These are phyloP conservation scores for Gonatopus flavifemur DNA, from an alignment of 1,140 invertebrate genomes.

Conservation along the genomic window DNA sequence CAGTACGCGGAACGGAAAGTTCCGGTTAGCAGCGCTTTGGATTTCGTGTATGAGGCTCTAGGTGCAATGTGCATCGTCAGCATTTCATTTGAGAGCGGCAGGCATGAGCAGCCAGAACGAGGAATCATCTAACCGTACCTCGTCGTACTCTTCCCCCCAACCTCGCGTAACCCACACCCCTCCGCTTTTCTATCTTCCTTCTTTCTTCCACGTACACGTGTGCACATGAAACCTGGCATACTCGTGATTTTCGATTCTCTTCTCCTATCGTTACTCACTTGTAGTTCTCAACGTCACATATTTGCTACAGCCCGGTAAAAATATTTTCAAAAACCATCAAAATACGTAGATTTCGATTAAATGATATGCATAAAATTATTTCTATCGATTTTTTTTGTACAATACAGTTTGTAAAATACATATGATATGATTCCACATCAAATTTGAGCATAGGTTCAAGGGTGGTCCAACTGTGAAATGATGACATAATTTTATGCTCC, in stretches of 20 bases:
- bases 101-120: slow-evolving; percentile 17
- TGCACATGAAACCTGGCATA: slow-evolving; percentile 20
- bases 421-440: no score
- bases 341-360: not conserved
- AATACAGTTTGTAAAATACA: no score
- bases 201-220: slow-evolving; percentile 24
- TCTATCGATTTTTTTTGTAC: no score
- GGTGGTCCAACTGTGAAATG: no score
- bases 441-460: no score
- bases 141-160: no score
- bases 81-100: slow-evolving; percentile 34
- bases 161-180: no score
- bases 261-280: slow-evolving; percentile 12
- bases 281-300: slow-evolving; percentile 9
- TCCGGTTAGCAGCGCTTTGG: slow-evolving; percentile 33
- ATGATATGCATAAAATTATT: no score
- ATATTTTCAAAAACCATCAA: not conserved
- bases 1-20: slow-evolving; percentile 27
- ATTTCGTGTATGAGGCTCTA: slow-evolving; percentile 37
- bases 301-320: slow-evolving; percentile 2
- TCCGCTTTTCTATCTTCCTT: no score
- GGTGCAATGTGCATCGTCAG: slow-evolving; percentile 36
- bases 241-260: not conserved
- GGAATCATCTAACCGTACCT: no score
- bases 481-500: no score